Percentiles rank a stretch among this genome's conserved stretches.
Conservation (phyloP, 2,888 invertebrate species). For the Cyclophora albipunctata region DNA sequence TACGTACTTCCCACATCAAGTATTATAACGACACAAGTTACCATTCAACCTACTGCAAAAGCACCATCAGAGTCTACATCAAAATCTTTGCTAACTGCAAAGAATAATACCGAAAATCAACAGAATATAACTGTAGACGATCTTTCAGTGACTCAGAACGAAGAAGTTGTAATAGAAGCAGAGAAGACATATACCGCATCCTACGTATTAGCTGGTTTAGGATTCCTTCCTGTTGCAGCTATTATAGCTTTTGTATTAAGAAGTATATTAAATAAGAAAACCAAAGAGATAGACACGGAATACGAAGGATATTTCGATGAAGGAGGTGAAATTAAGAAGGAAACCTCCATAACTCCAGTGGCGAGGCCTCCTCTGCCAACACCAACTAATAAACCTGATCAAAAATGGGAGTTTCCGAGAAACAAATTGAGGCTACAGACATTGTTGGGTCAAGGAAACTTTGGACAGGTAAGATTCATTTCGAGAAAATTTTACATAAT, state of each 20-base stretch:
- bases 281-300: conserved; percentile 73
- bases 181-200: conserved; percentile 77
- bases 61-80: conserved; percentile 52
- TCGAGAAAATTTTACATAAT: neutral
- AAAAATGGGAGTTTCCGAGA: conserved; percentile 85
- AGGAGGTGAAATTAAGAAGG: conserved; percentile 67
- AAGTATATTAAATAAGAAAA: conserved; percentile 70
- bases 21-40: conserved; percentile 18
- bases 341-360: conserved; percentile 69
- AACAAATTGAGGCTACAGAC: conserved; percentile 85
- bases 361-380: conserved; percentile 74
- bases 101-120: conserved; percentile 27
- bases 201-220: conserved; percentile 76
- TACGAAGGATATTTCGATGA: conserved; percentile 79
- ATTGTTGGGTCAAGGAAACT: conserved; percentile 88
- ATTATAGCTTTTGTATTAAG: conserved; percentile 74
- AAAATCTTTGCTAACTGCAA: conserved; percentile 34
- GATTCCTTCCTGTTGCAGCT: conserved; percentile 75
- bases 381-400: conserved; percentile 68
- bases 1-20: conserved; percentile 5
- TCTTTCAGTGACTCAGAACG: conserved; percentile 39
- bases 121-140: conserved; percentile 37
- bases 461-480: conserved; percentile 78
- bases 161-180: conserved; percentile 74
- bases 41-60: conserved; percentile 28